Base-by-base conservation (phyloP, 2,797 vertebrate species). In the Heterohyrax brucei region DNA sequence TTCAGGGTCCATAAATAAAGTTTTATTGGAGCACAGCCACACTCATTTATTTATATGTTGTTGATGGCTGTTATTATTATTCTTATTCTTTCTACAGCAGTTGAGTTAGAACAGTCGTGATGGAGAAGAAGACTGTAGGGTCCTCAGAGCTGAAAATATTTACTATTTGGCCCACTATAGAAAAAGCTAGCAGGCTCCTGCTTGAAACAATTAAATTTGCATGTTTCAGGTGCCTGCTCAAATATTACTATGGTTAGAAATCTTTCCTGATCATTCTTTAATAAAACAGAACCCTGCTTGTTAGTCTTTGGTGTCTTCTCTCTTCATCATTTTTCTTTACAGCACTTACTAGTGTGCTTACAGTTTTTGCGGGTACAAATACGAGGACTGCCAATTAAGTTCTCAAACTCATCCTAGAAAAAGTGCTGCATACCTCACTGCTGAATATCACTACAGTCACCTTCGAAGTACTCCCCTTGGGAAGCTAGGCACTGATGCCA, bases 1-100 rank as follows among this genome's bases (percentile, higher is more conserved):
- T 72, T 61, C 62, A 24, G 64, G 7, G 70, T 92, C 87, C 2
- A 6, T n/a, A 12, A 94, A 84, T 73, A 64, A 82, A 83, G 87
- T 22, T 85, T 92, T 48, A 50, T 26, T 81, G 89, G 82, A 44
- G 72, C 44, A 26, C 4, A 16, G 83, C 22, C 50, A n/a, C 0
- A 0, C 3, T 12, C 76, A 0, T 62, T 66, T 26, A 18, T 76
- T 59, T 10, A 62, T 46, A 5, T 2, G 30, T 21, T 13, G 13
- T 19, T 5, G 9, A 3, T n/a, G 33, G 73, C 26, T n/a, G 70
- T 39, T 68, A 76, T 56, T 53, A 3, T n/a, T 30, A 68, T 21
- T n/a, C 64, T 39, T 68, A 76, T 56, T 53, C 33, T 70, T 0
- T 2, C 5, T 8, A 3, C 21, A 50, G 3, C 0, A 30, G 39